Evolutionary conservation across 2,888 invertebrate genomes (phyloP).

Genomic region (Tipula vernalis): DNA sequence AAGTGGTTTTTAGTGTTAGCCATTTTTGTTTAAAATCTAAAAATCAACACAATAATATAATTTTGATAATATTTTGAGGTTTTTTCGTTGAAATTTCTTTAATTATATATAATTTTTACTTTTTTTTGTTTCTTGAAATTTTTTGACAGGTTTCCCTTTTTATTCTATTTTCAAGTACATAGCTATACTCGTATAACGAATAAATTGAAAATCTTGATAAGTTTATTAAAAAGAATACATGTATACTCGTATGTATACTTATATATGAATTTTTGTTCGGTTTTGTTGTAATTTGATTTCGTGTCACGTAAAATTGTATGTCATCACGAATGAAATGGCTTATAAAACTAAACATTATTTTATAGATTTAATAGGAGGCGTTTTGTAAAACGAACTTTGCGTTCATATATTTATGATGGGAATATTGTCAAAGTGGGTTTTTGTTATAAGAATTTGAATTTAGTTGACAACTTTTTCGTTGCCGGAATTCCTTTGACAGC

Average conservation of each 20-base stretch:
- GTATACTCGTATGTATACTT: background rate
- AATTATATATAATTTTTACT: background rate
- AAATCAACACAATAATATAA: background rate
- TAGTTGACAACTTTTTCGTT: too few relatives aligned
- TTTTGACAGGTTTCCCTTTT: background rate
- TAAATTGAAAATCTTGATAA: background rate
- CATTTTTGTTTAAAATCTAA: background rate
- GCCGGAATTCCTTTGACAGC: too few relatives aligned
- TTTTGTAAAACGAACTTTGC: background rate
- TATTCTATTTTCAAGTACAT: background rate
- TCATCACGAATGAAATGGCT: background rate
- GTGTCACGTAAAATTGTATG: background rate
- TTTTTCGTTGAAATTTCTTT: background rate
- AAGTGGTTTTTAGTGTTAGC: constrained; percentile 4
- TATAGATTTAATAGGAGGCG: background rate
- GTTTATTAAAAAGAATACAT: background rate
- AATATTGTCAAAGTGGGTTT: background rate
- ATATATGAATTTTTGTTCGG: background rate
- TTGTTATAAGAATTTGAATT: background rate
- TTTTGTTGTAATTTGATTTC: background rate
- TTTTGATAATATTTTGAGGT: background rate
- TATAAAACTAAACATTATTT: background rate
- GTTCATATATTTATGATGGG: background rate
- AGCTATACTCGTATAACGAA: background rate
- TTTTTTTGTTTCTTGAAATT: background rate